phyloP scores from a whole-genome alignment of 2,888 invertebrate genomes.

The Neoitamus cyanurus region DNA sequence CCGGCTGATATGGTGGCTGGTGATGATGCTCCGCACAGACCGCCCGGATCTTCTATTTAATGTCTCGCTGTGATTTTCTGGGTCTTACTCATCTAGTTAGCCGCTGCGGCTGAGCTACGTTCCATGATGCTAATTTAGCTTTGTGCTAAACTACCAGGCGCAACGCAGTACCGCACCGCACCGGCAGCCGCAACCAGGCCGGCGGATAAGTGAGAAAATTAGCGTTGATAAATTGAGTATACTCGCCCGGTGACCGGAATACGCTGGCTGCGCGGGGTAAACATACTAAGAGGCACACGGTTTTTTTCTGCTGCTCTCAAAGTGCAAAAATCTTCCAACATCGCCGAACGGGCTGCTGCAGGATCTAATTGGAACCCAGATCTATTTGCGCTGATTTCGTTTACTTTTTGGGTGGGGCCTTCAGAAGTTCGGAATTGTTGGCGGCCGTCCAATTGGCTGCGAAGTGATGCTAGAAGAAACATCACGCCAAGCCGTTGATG shows the following conservation, averaged over 20 bases:
- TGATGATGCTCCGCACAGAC: neutral
- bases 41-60: neutral
- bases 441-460: neutral
- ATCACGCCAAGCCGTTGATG: neutral
- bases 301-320: neutral
- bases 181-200: neutral
- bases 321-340: neutral
- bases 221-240: constrained; percentile 16
- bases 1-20: neutral
- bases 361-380: neutral
- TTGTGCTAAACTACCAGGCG: neutral
- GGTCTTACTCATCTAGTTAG: constrained; percentile 4
- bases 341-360: neutral
- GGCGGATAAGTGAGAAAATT: constrained; percentile 15
- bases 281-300: neutral
- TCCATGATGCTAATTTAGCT: neutral
- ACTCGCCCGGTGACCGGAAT: constrained; percentile 11
- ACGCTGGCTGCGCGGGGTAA: too few species aligned
- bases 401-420: constrained; percentile 3
- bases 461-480: neutral
- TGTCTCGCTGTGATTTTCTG: constrained; percentile 23
- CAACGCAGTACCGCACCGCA: neutral
- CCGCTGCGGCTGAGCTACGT: neutral
- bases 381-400: neutral
- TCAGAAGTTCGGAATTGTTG: neutral